These are phyloP conservation scores for Crypturellus tataupa DNA, from an alignment of 2,797 vertebrate species.

Conservation along the genomic window DNA sequence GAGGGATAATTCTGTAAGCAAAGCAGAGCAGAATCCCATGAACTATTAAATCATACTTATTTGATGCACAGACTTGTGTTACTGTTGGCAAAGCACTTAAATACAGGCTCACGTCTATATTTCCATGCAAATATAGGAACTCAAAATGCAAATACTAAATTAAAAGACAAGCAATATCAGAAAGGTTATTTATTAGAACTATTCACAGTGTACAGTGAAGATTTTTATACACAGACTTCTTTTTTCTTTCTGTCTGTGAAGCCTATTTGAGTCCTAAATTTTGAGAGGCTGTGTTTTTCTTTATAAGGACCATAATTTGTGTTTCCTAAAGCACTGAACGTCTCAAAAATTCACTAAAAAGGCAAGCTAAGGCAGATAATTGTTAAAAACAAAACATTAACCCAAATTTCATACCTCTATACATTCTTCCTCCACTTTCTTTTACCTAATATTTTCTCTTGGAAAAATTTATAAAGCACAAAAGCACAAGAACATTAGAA, in stretches of 20 bases:
- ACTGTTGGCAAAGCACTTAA: constrained; percentile 14
- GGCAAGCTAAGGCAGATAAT: not conserved
- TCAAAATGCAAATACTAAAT: not conserved
- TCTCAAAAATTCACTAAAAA: not conserved
- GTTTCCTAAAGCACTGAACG: not conserved
- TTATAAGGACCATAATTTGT: fast-evolving
- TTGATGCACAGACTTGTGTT: not conserved
- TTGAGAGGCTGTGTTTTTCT: not conserved
- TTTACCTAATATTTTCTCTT: not conserved
- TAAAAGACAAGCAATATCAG: not conserved
- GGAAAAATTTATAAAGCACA: not conserved
- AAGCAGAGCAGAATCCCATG: not conserved
- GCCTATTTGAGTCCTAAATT: not conserved
- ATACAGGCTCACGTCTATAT: not conserved
- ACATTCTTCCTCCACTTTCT: not conserved
- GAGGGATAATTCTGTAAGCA: not conserved
- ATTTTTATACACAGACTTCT: not conserved
- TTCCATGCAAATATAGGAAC: not conserved
- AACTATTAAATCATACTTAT: not conserved
- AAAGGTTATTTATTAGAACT: not conserved
- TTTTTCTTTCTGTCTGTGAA: not conserved
- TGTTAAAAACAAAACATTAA: not conserved
- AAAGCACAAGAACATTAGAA: not conserved
- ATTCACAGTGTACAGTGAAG: not conserved
- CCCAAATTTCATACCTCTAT: not conserved